Base-by-base conservation (phyloP, 1,140 invertebrate species). In the Drosophila insularis region DNA sequence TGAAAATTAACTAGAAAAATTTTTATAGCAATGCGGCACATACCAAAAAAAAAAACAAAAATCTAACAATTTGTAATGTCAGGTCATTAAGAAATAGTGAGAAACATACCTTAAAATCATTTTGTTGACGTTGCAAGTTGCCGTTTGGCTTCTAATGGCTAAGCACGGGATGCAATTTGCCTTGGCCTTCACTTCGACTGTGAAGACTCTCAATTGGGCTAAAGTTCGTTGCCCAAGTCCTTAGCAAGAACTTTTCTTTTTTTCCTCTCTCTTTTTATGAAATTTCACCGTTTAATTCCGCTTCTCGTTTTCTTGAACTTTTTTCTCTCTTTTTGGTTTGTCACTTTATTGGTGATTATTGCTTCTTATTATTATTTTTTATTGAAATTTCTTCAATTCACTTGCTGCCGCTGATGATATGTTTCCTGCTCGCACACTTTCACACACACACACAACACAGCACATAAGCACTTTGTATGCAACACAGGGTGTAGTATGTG, bases 41-140 rank as follows among this genome's bases (percentile, higher is more conserved):
- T 55, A 55, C 69, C 77, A 72, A 70, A 71, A 58, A 27, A 27
- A 27, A 27, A 27, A 27, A 27, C 4, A 27, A 27, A 27, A 27
- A 27, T n/a, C 39, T 64, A 71, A 69, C 59, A 50, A 50, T 50
- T 50, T 21, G 17, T 50, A 19, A 50, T 50, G 62, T 14, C 55
- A 70, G 74, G 73, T 85, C 74, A 73, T 85, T 81, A 82, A 67
- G 37, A 82, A 84, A 85, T 76, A 82, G 39, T 53, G 3, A 21
- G 65, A 70, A 50, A 82, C 84, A 74, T 84, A 89, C 84, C 84
- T 89, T 84, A 89, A 80, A 81, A 89, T 89, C 84, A 89, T 89
- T 74, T 89, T 89, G 73, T 89, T 78, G 85, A 80, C 77, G 80
- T 78, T 89, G 80, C 63, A 80, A 80, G 80, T 89, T 71, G 46